Percentiles rank a stretch among this genome's conserved stretches.
Conservation (phyloP, 2,797 vertebrate genomes). For the Rhinella marina region DNA sequence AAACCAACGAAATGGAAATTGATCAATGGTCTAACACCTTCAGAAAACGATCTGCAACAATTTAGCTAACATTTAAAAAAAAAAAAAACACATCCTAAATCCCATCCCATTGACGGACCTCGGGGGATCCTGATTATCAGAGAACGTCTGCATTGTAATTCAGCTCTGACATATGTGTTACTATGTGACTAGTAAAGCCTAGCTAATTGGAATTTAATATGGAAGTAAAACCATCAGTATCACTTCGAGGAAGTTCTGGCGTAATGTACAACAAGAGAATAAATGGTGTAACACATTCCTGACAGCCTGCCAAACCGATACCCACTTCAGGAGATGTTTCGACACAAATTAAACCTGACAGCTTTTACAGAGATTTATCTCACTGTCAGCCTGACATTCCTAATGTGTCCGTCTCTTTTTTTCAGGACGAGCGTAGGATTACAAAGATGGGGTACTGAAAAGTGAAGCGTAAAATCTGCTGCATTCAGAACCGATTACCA, state of each 20-base stretch:
- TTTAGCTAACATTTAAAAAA: background rate
- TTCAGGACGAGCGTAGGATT: background rate
- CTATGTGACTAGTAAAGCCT: slow-evolving; percentile 2
- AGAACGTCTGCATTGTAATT: background rate
- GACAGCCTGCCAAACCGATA: slow-evolving; percentile 20
- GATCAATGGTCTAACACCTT: no score
- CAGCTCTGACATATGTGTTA: background rate
- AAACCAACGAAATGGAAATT: background rate
- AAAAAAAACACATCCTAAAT: background rate
- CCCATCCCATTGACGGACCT: background rate
- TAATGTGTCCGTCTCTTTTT: slow-evolving; percentile 19
- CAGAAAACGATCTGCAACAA: background rate
- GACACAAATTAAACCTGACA: slow-evolving; percentile 36
- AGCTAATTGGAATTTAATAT: slow-evolving; percentile 10
- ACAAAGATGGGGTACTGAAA: background rate
- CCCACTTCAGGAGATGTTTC: slow-evolving; percentile 13
- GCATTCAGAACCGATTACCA: background rate
- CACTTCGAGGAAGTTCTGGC: background rate
- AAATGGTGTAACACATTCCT: slow-evolving; percentile 22
- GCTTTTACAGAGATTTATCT: slow-evolving; percentile 24
- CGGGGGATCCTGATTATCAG: background rate
- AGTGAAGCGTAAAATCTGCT: background rate
- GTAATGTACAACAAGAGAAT: background rate
- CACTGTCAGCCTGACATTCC: background rate
- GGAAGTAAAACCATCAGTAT: background rate